phyloP scores from a whole-genome alignment of 2,888 invertebrate genomes.

The Lithophane leautieri region DNA sequence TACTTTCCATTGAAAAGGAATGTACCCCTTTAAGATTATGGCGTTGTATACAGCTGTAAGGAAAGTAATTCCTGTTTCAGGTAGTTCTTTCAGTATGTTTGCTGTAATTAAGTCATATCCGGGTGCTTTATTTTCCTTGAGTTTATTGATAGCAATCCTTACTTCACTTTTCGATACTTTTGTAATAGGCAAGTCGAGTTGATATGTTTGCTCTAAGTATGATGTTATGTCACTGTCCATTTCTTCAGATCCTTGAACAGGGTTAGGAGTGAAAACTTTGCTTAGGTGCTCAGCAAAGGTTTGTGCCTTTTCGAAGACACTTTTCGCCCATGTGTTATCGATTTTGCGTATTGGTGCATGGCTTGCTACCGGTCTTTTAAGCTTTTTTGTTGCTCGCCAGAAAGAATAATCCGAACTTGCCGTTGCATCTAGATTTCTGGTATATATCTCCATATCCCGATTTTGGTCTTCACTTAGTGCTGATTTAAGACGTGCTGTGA shows the following conservation, averaged over 20 bases:
- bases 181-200: background rate
- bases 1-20: background rate
- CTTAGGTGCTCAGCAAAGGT: background rate
- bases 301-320: background rate
- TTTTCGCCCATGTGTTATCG: background rate
- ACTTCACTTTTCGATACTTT: background rate
- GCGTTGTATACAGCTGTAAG: no score
- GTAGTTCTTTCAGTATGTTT: no score
- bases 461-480: background rate
- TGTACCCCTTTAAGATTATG: background rate
- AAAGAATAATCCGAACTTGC: background rate
- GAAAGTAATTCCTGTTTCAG: no score
- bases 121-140: no score
- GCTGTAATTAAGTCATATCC: no score
- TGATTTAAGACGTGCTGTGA: background rate
- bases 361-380: background rate
- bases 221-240: background rate
- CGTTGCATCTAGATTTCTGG: background rate
- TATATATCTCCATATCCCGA: background rate
- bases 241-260: background rate
- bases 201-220: background rate
- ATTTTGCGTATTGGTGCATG: background rate
- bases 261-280: background rate
- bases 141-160: background rate
- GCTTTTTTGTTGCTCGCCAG: slow-evolving; percentile 5